Evolutionary conservation across 1,140 invertebrate genomes (phyloP).

Genomic region (Oedothorax gibbosus): DNA sequence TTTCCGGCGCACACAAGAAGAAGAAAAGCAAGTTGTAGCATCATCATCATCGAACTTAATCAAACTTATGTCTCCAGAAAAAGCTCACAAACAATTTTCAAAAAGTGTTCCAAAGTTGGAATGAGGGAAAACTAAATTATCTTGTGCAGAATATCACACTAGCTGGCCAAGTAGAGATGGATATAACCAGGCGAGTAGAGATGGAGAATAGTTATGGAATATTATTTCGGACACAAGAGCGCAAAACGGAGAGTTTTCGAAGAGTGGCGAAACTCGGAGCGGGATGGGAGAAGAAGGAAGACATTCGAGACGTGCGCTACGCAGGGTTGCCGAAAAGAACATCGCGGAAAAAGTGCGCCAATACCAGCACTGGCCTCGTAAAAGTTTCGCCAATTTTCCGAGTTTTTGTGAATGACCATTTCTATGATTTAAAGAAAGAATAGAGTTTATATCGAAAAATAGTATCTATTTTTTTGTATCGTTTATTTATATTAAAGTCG

Average conservation of each 20-base stretch:
- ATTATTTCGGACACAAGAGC: conserved; percentile 21
- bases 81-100: conserved; percentile 1
- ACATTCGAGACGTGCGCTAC: conserved; percentile 42
- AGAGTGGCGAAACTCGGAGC: conserved; percentile 44
- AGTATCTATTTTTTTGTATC: neutral
- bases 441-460: neutral
- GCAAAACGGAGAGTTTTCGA: conserved; percentile 23
- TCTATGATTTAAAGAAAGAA: neutral
- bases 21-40: conserved; percentile 5
- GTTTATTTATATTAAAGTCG: too few species aligned
- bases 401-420: neutral
- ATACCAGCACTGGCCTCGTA: neutral
- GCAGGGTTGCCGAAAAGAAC: conserved; percentile 52
- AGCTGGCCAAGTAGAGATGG: neutral
- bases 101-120: neutral
- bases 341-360: conserved; percentile 17
- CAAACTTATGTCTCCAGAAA: neutral
- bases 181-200: neutral
- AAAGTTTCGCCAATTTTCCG: conserved; percentile 17
- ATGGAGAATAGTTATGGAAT: conserved; percentile 8
- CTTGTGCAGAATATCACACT: neutral
- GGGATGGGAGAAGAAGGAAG: conserved; percentile 40
- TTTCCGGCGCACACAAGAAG: conserved; percentile 7
- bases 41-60: conserved; percentile 21
- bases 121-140: neutral